phyloP scores from a whole-genome alignment of 2,113 vertebrate genomes.

The Ardeotis arabs region DNA sequence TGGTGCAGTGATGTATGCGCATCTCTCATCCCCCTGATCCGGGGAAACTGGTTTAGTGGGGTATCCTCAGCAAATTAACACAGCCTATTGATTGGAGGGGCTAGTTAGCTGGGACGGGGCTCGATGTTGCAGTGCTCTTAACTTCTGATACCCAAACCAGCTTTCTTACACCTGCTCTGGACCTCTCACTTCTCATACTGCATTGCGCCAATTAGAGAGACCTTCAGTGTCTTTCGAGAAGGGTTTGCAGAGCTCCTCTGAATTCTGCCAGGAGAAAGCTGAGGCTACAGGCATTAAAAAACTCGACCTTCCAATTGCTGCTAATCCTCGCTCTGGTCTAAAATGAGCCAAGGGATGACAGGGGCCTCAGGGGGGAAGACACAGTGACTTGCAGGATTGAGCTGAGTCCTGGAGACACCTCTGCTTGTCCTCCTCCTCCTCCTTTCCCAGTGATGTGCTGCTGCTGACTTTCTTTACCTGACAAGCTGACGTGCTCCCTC shows the following conservation, averaged over 20 bases:
- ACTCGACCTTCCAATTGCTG: background rate
- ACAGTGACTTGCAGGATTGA: background rate
- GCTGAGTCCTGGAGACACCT: background rate
- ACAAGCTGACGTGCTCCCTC: background rate
- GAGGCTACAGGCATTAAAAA: constrained; percentile 3
- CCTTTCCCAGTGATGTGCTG: background rate
- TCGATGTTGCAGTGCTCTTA: background rate
- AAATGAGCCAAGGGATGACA: background rate
- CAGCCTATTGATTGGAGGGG: background rate
- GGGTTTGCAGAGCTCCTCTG: constrained; percentile 24
- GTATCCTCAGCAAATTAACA: background rate
- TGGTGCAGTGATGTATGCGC: accelerated
- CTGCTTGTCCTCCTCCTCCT: background rate
- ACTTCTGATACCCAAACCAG: background rate
- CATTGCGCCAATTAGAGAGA: background rate
- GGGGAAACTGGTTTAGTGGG: background rate
- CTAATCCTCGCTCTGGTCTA: background rate
- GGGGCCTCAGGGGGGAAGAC: background rate
- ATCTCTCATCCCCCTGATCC: background rate
- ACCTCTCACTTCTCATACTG: background rate
- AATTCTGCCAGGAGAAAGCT: background rate
- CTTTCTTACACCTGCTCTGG: background rate
- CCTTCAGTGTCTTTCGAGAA: background rate
- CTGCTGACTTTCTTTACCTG: background rate
- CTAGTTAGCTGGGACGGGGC: background rate